These are phyloP conservation scores for Esox masquinongy DNA, from an alignment of 2,797 vertebrate genomes.

Conservation along the genomic window DNA sequence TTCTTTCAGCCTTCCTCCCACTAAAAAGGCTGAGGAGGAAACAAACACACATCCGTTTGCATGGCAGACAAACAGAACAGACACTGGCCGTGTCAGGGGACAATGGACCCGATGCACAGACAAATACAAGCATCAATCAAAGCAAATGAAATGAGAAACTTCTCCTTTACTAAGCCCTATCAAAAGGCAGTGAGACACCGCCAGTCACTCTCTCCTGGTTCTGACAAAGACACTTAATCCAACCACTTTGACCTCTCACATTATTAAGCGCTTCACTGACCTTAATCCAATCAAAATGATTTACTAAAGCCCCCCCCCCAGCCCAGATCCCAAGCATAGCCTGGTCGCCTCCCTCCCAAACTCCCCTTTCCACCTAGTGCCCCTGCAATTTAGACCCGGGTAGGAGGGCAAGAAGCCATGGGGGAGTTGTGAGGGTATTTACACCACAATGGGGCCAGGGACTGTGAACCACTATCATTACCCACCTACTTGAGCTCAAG, in stretches of 20 bases:
- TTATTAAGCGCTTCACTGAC: conserved; percentile 91
- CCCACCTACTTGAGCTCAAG: conserved; percentile 81
- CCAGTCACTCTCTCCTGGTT: conserved; percentile 68
- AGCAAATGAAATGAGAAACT: conserved; percentile 75
- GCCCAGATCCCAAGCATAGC: conserved; percentile 69
- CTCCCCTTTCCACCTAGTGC: conserved; percentile 72
- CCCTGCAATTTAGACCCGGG: conserved; percentile 69
- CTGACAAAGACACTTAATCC: conserved; percentile 91
- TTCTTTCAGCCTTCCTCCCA: conserved; percentile 47
- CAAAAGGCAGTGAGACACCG: conserved; percentile 72
- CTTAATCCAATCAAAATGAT: conserved; percentile 99
- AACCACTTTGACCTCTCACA: conserved; percentile 90
- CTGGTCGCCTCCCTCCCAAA: conserved; percentile 60
- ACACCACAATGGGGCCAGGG: conserved; percentile 80
- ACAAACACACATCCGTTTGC: conserved; percentile 68
- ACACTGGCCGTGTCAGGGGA: conserved; percentile 60
- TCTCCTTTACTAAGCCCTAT: conserved; percentile 73
- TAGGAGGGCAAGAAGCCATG: conserved; percentile 57
- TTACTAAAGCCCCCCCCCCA: conserved; percentile 77
- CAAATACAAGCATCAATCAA: conserved; percentile 76
- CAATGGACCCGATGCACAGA: conserved; percentile 67
- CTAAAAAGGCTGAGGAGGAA: conserved; percentile 70
- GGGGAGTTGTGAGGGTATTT: conserved; percentile 77
- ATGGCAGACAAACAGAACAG: conserved; percentile 74
- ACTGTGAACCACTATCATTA: conserved; percentile 85